Percentiles rank a stretch among this genome's conserved stretches.
These are phyloP conservation scores for Dicerorhinus sumatrensis DNA, from an alignment of 2,113 vertebrate genomes.

Conservation along the genomic window DNA sequence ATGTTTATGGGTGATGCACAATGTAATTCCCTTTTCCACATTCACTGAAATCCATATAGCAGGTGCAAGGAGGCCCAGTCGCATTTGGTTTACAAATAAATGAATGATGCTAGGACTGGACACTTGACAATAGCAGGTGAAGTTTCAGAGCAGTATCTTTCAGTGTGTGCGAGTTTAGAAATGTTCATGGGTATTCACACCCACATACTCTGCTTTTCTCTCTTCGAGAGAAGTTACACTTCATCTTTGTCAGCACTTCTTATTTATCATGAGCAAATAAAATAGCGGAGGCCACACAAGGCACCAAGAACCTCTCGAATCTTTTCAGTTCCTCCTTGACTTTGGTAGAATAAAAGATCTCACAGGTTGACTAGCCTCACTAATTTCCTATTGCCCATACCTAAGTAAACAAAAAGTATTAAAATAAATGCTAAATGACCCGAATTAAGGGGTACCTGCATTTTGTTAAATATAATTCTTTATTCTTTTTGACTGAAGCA, in stretches of 20 bases:
- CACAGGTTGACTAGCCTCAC: neutral
- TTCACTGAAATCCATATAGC: neutral
- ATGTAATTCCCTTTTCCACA: neutral
- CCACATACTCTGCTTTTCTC: neutral
- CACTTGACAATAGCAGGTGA: neutral
- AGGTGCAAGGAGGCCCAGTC: neutral
- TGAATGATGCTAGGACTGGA: neutral
- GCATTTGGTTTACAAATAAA: neutral
- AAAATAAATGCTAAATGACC: neutral
- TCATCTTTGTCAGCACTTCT: neutral
- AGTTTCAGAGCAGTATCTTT: neutral
- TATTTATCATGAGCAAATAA: neutral
- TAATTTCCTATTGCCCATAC: neutral
- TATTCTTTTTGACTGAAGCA: neutral
- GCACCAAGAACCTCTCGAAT: neutral
- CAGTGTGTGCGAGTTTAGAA: neutral
- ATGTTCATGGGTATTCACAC: neutral
- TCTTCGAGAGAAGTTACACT: neutral
- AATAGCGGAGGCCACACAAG: neutral
- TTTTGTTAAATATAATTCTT: neutral
- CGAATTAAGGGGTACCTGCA: neutral
- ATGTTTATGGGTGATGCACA: neutral
- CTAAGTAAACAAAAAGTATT: neutral
- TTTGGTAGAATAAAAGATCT: neutral
- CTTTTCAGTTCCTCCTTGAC: neutral